These are phyloP conservation scores for Leptinotarsa juncta DNA, from an alignment of 2,888 invertebrate genomes.

Conservation along the genomic window DNA sequence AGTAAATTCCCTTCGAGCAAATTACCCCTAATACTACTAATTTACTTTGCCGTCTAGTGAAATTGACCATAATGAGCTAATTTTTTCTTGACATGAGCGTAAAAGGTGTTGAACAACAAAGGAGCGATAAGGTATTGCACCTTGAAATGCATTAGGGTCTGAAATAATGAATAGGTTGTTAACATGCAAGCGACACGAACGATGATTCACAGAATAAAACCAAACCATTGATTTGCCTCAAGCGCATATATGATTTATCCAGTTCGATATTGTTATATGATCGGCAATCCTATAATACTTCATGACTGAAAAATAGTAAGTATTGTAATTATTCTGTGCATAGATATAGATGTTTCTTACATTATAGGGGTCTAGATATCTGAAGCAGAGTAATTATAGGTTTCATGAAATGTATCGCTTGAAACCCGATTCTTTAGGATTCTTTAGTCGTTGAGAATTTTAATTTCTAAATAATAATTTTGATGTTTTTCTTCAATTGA, in stretches of 20 bases:
- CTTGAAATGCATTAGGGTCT: background rate
- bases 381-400: slow-evolving; percentile 24
- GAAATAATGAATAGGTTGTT: slow-evolving; percentile 10
- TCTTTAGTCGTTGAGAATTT: background rate
- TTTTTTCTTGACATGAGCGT: slow-evolving; percentile 6
- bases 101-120: slow-evolving; percentile 8
- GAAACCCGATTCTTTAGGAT: background rate
- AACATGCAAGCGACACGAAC: background rate
- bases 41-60: slow-evolving; percentile 1
- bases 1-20: slow-evolving; percentile 3
- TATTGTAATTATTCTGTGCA: slow-evolving; percentile 31
- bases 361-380: slow-evolving; percentile 33
- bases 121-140: background rate
- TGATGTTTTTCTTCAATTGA: no score
- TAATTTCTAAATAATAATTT: no score
- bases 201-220: background rate
- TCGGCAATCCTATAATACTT: background rate
- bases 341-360: slow-evolving; percentile 33
- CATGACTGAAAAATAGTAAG: slow-evolving; percentile 7
- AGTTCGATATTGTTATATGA: slow-evolving; percentile 7
- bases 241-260: background rate
- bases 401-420: slow-evolving; percentile 19
- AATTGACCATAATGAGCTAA: slow-evolving; percentile 24
- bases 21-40: slow-evolving; percentile 14
- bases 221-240: background rate